Conservation (phyloP, 2,888 invertebrate species). For the Polyommatus icarus region DNA sequence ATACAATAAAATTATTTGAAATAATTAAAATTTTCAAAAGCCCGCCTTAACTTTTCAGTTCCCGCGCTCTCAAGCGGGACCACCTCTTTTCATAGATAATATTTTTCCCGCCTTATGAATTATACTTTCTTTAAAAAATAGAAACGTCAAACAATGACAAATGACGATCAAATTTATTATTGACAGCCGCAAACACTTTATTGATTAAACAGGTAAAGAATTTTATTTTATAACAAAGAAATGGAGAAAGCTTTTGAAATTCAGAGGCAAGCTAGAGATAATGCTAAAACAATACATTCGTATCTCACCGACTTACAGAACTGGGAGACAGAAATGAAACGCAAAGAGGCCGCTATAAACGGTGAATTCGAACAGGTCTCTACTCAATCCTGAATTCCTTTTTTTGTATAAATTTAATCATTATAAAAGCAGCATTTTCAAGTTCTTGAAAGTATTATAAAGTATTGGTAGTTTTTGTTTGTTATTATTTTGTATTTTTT, state of each 20-base stretch:
- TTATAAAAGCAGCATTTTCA: not conserved
- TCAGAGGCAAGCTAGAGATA: conserved; percentile 86
- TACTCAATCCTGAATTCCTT: conserved; percentile 41
- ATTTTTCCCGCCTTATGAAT: too few relatives aligned
- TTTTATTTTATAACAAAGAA: conserved; percentile 47
- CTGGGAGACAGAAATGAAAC: conserved; percentile 87
- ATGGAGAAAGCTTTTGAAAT: conserved; percentile 83
- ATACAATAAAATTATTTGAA: too few relatives aligned
- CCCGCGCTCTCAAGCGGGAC: too few relatives aligned
- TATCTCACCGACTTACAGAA: conserved; percentile 86
- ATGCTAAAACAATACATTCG: conserved; percentile 84
- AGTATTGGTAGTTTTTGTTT: not conserved
- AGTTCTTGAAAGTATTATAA: not conserved
- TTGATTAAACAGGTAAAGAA: conserved; percentile 46
- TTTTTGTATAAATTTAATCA: not conserved
- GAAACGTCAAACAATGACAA: not conserved
- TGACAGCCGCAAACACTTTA: conserved; percentile 43
- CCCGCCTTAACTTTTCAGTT: too few relatives aligned
- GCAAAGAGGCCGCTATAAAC: conserved; percentile 82
- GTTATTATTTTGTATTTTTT: not conserved
- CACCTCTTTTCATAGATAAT: too few relatives aligned
- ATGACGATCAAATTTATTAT: conserved; percentile 9
- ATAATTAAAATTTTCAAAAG: too few relatives aligned
- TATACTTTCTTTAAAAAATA: too few relatives aligned
- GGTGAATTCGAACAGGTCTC: conserved; percentile 75